Evolutionary conservation across 2,888 invertebrate species (phyloP), one percentile per base, ranked within the genome.

Genomic region (Thyatira batis): DNA sequence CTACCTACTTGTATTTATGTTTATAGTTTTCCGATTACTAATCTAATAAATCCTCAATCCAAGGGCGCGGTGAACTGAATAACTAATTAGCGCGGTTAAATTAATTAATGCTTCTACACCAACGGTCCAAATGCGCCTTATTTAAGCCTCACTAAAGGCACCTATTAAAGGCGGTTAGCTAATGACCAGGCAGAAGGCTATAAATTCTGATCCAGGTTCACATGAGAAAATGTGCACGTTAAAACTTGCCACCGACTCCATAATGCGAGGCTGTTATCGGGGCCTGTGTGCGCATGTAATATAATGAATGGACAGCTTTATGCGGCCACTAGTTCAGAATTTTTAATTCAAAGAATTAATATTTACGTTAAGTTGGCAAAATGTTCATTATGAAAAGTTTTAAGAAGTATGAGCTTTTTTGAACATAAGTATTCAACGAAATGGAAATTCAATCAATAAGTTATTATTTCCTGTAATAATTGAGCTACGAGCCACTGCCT

Each of bases 211-310:
- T 62, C 33, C 57, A 45, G 45, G 45, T 58, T 54, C 57, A 64
- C 60, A 57, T 55, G 61, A 60, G 63, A 65, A 66, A 71, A 64
- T 59, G 59, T 56, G 58, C 60, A 65, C 59, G 60, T 66, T 63
- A 61, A 17, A 57, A 61, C 55, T 59, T 51, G 55, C 63, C 57
- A 60, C 62, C 51, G 49, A 44, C 51, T 73, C 62, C 71, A 69
- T 73, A 73, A 74, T 72, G 76, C 73, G 71, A 66, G 39, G 67
- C 71, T 69, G 71, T 72, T 79, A 78, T 77, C 75, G 65, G 65
- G 50, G 44, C 44, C 52, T 51, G 56, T 67, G 61, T 63, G 64
- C 70, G 59, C 65, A 64, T 65, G 62, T 57, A 60, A 58, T 57
- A 65, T 74, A 76, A 79, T 73, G 64, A 78, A 80, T 76, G 69